Evolutionary conservation across 2,113 vertebrate species (phyloP).

Genomic region (Pseudorasbora parva): DNA sequence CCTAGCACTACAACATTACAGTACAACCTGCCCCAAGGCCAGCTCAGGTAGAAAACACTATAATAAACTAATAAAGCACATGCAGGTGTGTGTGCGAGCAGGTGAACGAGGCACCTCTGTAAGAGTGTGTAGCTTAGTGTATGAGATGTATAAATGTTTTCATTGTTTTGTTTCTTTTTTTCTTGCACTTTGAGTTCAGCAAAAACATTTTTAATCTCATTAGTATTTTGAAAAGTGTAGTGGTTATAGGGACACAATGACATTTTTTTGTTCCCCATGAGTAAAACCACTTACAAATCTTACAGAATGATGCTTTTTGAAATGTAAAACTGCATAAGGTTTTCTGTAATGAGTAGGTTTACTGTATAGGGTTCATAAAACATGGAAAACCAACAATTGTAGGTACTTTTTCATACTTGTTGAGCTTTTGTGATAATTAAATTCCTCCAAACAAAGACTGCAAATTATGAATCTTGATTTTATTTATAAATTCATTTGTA

Average conservation of each 20-base stretch:
- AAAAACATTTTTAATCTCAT: neutral
- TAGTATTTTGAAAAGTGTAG: neutral
- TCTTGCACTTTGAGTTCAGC: neutral
- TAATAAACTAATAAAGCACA: constrained; percentile 34
- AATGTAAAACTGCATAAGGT: too few relatives aligned
- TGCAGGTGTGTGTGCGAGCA: constrained; percentile 49
- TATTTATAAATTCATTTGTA: neutral
- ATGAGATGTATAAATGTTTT: neutral
- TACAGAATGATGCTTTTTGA: too few relatives aligned
- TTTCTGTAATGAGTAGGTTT: too few relatives aligned
- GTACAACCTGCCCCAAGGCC: constrained; percentile 39
- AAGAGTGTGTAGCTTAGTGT: neutral
- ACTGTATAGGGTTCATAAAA: too few relatives aligned
- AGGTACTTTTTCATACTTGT: neutral
- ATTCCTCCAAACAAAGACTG: neutral
- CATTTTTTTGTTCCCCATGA: too few relatives aligned
- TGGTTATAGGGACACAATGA: too few relatives aligned
- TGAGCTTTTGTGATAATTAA: neutral
- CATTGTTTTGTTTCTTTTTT: neutral
- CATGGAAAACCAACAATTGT: neutral
- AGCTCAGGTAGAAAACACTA: constrained; percentile 38
- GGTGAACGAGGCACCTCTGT: neutral
- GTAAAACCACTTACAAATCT: too few relatives aligned
- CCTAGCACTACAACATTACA: constrained; percentile 40
- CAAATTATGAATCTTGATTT: neutral